Percentiles rank a stretch among this genome's conserved stretches.
Conservation (phyloP, 2,113 vertebrate genomes). For the Turnix velox region DNA sequence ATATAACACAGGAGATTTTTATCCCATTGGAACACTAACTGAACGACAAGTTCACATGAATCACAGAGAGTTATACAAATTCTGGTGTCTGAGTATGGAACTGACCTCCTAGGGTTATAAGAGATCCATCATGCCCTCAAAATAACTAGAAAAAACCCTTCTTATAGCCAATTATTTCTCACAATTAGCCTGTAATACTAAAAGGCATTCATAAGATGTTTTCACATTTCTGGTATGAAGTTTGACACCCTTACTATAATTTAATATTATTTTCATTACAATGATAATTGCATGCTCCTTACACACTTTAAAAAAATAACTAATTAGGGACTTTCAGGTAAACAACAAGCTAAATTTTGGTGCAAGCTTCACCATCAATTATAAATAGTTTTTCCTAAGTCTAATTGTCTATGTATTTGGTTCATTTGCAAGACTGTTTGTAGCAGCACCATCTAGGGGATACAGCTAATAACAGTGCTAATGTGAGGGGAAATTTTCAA, state of each 20-base stretch:
- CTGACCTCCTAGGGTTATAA: neutral
- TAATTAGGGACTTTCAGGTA: neutral
- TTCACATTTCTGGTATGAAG: neutral
- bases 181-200: neutral
- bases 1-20: neutral
- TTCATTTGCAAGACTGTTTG: neutral
- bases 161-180: neutral
- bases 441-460: constrained; percentile 51
- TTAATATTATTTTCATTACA: neutral
- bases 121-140: neutral
- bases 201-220: neutral
- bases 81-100: accelerated
- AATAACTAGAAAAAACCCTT: neutral
- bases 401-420: accelerated
- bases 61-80: neutral
- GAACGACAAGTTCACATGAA: neutral
- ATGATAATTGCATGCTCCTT: neutral
- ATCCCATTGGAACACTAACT: neutral
- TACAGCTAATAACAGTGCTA: neutral
- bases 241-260: neutral
- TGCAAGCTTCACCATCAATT: neutral
- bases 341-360: neutral
- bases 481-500: neutral
- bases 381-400: neutral
- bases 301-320: neutral